Percentiles rank a stretch among this genome's conserved stretches.
phyloP scores from a whole-genome alignment of 2,888 invertebrate genomes.

The Caenorhabditis macrosperma region DNA sequence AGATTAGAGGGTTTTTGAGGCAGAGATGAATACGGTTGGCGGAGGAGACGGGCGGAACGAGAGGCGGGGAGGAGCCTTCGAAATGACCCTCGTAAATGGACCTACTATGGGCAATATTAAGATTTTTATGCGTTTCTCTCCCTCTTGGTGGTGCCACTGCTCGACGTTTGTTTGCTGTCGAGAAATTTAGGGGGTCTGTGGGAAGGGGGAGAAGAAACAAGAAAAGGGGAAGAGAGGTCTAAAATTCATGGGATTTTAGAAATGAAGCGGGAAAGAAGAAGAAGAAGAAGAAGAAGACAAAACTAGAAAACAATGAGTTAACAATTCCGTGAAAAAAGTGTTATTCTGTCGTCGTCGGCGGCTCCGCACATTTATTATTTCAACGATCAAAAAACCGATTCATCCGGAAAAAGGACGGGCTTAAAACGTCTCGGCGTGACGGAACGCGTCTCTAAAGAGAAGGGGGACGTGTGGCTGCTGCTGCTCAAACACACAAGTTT shows the following conservation, averaged over 20 bases:
- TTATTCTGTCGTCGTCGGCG: too few species aligned
- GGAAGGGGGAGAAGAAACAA: background rate
- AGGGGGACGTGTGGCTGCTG: too few species aligned
- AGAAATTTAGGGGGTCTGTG: background rate
- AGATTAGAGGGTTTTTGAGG: background rate
- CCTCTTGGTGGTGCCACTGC: background rate
- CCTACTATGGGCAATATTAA: slow-evolving; percentile 41
- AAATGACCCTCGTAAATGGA: slow-evolving; percentile 44
- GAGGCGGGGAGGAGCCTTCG: background rate
- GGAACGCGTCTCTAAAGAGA: too few species aligned
- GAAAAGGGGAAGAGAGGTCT: slow-evolving; percentile 7
- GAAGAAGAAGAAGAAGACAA: background rate
- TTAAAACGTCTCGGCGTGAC: too few species aligned
- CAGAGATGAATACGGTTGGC: background rate
- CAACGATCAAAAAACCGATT: too few species aligned
- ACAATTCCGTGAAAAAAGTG: too few species aligned
- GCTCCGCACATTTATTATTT: too few species aligned
- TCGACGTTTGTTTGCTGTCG: background rate
- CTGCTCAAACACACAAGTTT: slow-evolving; percentile 8
- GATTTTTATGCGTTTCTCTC: slow-evolving; percentile 50
- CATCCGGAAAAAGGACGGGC: too few species aligned
- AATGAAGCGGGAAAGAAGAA: slow-evolving; percentile 7
- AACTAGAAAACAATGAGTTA: background rate
- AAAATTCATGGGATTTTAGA: slow-evolving; percentile 39
- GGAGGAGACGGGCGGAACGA: background rate